Base-by-base conservation (phyloP, 2,113 vertebrate genomes). In the Steatornis caripensis region DNA sequence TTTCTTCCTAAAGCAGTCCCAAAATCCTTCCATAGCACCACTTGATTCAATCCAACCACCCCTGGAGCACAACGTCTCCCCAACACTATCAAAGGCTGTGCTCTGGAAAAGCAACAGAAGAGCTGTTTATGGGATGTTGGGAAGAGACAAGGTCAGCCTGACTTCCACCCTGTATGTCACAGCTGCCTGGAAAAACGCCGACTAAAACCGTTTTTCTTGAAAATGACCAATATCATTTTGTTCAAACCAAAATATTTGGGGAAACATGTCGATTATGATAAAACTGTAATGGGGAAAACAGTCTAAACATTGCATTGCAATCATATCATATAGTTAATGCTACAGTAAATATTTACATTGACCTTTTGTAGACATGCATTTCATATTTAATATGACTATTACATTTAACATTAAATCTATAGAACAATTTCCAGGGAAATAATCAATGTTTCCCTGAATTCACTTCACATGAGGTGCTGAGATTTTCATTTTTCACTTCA, bases 281-380 rank as follows among this genome's bases (percentile, higher is more conserved):
- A 93, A 96, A 87, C 22, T 54, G 51, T 64, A 96, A 91, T 84
- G 45, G 53, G 23, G 65, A 87, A 79, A 76, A 83, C 13, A 89
- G 72, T 68, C 65, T 72, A 89, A 94, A 94, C 51, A 91, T 87
- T 94, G 62, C 32, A 49, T 37, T 95, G 72, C 87, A 94, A 82
- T 85, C 14, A 4, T 87, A 91, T 32, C 11, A 49, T 64, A 76
- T 8, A 64, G 69, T 84, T 87, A 91, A 89, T 76, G 74, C 27
- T 77, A 84, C 57, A 69, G 74, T 89, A 97, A 96, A 96, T 94
- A 95, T 96, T 96, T 96, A 95, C 66, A 85, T 39, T 94, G 86
- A 90, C 90, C 48, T 36, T 84, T 84, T 5, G 1, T 46, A 81
- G 76, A 34, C 39, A 81, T 21, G 30, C 36, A 92, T 46, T 80